Conservation (phyloP, 2,113 vertebrate species). For the Rhizomys pruinosus region DNA sequence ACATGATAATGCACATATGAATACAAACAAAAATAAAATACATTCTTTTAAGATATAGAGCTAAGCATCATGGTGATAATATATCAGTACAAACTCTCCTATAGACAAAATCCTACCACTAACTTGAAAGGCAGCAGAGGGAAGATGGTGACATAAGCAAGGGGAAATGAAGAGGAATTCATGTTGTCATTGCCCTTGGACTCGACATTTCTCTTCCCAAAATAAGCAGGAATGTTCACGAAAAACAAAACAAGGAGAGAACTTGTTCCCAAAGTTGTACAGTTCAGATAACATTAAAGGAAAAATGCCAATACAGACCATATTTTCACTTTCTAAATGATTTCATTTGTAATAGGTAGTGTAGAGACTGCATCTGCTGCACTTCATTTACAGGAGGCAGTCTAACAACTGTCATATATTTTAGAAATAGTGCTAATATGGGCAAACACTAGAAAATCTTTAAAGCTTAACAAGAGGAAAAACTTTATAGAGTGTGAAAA, state of each 20-base stretch:
- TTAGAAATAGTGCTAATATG: slow-evolving; percentile 75
- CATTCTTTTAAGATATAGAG: background rate
- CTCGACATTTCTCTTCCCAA: background rate
- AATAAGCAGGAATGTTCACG: background rate
- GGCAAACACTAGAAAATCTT: slow-evolving; percentile 78
- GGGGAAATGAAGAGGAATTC: background rate
- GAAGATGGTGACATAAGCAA: background rate
- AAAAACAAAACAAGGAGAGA: background rate
- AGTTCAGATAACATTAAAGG: slow-evolving; percentile 22
- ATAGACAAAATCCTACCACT: background rate
- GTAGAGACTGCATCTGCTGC: background rate
- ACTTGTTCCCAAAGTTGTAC: background rate
- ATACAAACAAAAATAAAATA: background rate
- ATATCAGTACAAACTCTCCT: background rate
- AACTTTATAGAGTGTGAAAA: slow-evolving; percentile 79
- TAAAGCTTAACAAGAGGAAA: slow-evolving; percentile 81
- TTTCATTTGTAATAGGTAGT: slow-evolving; percentile 52
- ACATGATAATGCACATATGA: too few species aligned
- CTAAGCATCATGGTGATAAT: slow-evolving; percentile 1
- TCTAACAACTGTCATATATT: slow-evolving; percentile 56
- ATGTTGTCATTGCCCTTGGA: background rate
- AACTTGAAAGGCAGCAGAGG: background rate
- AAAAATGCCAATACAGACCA: background rate
- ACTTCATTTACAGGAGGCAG: slow-evolving; percentile 46
- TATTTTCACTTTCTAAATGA: slow-evolving; percentile 50